Evolutionary conservation across 2,797 vertebrate species (phyloP).

Genomic region (Hipposideros larvatus): DNA sequence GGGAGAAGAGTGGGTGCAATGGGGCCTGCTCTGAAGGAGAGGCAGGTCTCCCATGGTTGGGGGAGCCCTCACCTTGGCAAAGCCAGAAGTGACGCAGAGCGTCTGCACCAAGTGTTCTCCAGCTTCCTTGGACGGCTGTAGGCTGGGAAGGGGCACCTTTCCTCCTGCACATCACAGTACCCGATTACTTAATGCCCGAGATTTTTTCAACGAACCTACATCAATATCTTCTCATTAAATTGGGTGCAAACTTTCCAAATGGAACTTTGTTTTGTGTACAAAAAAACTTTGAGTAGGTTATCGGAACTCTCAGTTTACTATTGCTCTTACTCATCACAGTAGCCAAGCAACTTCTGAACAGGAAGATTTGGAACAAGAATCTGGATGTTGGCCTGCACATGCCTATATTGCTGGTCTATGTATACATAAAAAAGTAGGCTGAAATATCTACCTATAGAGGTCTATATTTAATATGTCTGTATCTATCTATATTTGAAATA

Average conservation of each 20-base stretch:
- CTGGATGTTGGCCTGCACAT: not conserved
- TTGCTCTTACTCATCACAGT: not conserved
- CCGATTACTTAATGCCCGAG: not conserved
- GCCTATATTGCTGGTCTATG: not conserved
- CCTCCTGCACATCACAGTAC: not conserved
- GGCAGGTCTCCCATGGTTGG: too few relatives aligned
- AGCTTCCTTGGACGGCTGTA: not conserved
- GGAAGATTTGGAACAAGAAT: not conserved
- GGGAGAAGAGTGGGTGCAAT: not conserved
- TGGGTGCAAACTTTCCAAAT: not conserved
- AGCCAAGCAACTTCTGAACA: not conserved
- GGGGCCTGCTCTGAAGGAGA: not conserved
- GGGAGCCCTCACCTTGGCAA: not conserved
- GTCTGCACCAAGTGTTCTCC: not conserved
- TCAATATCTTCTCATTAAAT: not conserved
- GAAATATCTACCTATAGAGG: not conserved
- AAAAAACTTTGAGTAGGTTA: not conserved
- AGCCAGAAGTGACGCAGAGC: not conserved
- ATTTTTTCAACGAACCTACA: not conserved
- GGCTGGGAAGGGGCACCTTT: not conserved
- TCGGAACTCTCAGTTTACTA: constrained; percentile 17
- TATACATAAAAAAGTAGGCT: not conserved
- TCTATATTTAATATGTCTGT: not conserved
- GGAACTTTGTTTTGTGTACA: not conserved
- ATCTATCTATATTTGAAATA: not conserved